Evolutionary conservation across 2,888 invertebrate species (phyloP).

Genomic region (Hirtodrosophila histrioides): DNA sequence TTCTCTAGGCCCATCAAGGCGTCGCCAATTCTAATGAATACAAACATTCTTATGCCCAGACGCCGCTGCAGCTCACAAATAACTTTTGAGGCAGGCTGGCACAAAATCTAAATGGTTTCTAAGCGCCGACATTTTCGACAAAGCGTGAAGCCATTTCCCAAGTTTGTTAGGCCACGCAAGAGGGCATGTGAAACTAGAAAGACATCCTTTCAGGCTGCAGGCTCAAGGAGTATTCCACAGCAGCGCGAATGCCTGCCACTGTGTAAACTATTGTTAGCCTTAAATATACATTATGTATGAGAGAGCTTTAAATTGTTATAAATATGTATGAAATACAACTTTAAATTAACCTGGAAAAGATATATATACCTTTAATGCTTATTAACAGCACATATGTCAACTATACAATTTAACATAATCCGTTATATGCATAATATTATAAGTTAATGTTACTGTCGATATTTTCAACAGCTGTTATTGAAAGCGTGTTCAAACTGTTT

Average conservation of each 20-base stretch:
- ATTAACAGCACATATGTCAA: too few relatives aligned
- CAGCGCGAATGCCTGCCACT: too few relatives aligned
- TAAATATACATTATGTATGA: too few relatives aligned
- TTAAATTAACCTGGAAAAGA: background rate
- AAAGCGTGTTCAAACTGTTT: too few relatives aligned
- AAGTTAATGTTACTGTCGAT: too few relatives aligned
- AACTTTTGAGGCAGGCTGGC: conserved; percentile 25
- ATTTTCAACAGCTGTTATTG: too few relatives aligned
- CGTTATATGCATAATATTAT: too few relatives aligned
- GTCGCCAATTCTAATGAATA: conserved; percentile 47
- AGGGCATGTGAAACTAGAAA: conserved; percentile 6
- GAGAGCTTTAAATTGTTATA: too few relatives aligned
- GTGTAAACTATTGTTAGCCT: background rate
- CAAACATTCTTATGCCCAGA: conserved; percentile 36
- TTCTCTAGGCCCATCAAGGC: conserved; percentile 4
- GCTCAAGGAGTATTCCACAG: conserved; percentile 3
- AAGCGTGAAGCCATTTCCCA: conserved; percentile 57
- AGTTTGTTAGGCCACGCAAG: background rate
- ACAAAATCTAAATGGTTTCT: conserved; percentile 56
- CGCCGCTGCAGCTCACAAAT: conserved; percentile 35
- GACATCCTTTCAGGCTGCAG: conserved; percentile 11
- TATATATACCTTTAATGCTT: too few relatives aligned
- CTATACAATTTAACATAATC: too few relatives aligned
- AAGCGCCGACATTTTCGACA: conserved; percentile 53
- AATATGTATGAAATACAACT: background rate